Evolutionary conservation across 2,888 invertebrate genomes (phyloP), one percentile per base, ranked within the genome.

Genomic region (Clanis bilineata): DNA sequence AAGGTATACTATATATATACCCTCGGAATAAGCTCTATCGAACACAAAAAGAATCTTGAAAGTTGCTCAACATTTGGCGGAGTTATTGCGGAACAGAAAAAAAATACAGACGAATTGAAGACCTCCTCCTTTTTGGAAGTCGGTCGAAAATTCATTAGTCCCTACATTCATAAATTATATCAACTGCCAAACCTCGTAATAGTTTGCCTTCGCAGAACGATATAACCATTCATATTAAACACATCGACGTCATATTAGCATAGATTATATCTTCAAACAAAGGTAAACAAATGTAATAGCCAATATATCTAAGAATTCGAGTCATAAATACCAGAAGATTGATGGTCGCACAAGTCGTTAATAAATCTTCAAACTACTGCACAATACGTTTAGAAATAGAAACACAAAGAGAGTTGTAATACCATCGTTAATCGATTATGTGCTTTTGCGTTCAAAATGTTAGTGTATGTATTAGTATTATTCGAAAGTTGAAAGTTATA

Each of bases 321-420:
- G 51, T 58, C 32, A 39, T 51, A 58, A 51, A 58, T 58, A 39
- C 15, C 25, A 25, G 39, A 38, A 51, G 51, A 58, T 47, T 58
- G 38, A 58, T 58, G 47, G 39, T 15, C 39, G 51, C 25, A 58
- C 3, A 47, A 18, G 18, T 58, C 39, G 25, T 58, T 25, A 58
- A 51, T 58, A 58, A 51, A 41, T 51, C 25, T 47, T 47, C 22
- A 15, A 51, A 28, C 28, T 28, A 32, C 4, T 41, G 7, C 18
- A 44, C 44, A 44, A 43, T 25, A 4, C 10, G 47, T 47, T 5
- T 15, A 7, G n/a, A n/a, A n/a, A 28, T 28, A n/a, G 9, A 9
- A 32, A 28, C 7, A 51, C 18, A 51, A 32, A 51, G 51, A 51
- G 10, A 36, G 36, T 45, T 25, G 6, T 23, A 45, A 23, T 12